phyloP scores from a whole-genome alignment of 2,113 vertebrate species.

The Tiliqua scincoides region DNA sequence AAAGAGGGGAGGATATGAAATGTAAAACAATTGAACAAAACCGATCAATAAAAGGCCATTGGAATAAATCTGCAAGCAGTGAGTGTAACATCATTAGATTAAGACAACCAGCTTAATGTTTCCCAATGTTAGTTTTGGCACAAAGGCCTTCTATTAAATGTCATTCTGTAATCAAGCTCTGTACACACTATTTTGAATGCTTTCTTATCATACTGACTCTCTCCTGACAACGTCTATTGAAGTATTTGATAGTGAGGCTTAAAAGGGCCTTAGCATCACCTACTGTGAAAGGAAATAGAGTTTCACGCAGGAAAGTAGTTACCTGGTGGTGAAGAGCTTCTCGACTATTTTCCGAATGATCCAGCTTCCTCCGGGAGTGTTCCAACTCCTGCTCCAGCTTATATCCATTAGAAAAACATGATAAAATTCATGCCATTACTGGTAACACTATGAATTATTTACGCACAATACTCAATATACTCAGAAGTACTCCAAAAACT shows the following conservation, averaged over 20 bases:
- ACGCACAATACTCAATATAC: neutral
- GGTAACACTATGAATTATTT: constrained; percentile 12
- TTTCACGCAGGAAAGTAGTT: constrained; percentile 46
- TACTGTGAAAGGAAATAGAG: constrained; percentile 34
- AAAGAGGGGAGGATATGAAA: neutral
- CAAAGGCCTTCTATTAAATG: neutral
- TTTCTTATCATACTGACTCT: neutral
- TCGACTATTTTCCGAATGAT: constrained; percentile 86
- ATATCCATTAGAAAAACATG: constrained; percentile 48
- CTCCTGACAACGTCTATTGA: neutral
- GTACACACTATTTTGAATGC: neutral
- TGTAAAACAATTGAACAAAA: neutral
- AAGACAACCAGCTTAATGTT: neutral
- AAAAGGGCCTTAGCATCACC: constrained; percentile 4
- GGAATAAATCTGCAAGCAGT: neutral
- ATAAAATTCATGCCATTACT: constrained; percentile 1
- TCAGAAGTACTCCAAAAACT: neutral
- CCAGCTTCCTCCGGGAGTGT: constrained; percentile 76
- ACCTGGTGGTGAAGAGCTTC: constrained; percentile 89
- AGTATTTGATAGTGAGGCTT: constrained; percentile 30
- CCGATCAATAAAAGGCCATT: neutral
- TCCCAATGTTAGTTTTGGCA: neutral
- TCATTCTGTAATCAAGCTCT: neutral
- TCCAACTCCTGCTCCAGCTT: constrained; percentile 87
- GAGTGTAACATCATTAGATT: constrained; percentile 11